Percentiles rank a stretch among this genome's conserved stretches.
Evolutionary conservation across 2,888 invertebrate species (phyloP).

Genomic region (Steinernema hermaphroditum): DNA sequence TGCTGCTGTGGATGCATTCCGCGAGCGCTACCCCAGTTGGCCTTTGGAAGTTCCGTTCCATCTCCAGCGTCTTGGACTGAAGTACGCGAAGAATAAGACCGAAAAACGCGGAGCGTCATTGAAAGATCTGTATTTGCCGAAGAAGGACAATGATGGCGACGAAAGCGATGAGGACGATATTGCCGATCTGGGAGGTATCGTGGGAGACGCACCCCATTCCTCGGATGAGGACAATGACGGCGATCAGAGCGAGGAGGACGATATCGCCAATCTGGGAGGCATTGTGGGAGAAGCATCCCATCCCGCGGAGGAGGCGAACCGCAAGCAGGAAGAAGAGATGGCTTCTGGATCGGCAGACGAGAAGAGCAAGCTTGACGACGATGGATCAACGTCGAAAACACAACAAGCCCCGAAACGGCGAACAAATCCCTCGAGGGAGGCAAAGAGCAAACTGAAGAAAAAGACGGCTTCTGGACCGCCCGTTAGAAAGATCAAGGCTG

Average conservation of each 20-base stretch:
- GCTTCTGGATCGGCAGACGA: no score
- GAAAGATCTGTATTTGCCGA: constrained; percentile 3
- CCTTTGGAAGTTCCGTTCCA: constrained; percentile 35
- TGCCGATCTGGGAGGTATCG: neutral
- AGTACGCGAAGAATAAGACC: neutral
- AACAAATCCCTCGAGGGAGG: neutral
- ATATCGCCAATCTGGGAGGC: no score
- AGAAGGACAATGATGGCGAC: constrained; percentile 5
- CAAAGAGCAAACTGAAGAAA: neutral
- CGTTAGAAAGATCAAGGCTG: no score
- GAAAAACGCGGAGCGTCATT: neutral
- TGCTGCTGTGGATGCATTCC: constrained; percentile 34
- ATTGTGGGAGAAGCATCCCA: neutral
- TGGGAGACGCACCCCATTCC: no score
- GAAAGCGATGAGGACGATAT: constrained; percentile 13
- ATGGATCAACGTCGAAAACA: neutral
- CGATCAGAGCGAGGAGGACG: no score
- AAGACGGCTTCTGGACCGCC: no score
- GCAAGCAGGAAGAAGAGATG: no score
- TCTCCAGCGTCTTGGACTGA: constrained; percentile 35
- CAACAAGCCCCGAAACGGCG: neutral
- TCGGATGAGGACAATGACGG: no score
- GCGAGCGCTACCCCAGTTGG: constrained; percentile 36
- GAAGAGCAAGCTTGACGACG: neutral
- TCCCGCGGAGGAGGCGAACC: no score